Base-by-base conservation (phyloP, 1,140 invertebrate species). In the Bombyx mandarina region DNA sequence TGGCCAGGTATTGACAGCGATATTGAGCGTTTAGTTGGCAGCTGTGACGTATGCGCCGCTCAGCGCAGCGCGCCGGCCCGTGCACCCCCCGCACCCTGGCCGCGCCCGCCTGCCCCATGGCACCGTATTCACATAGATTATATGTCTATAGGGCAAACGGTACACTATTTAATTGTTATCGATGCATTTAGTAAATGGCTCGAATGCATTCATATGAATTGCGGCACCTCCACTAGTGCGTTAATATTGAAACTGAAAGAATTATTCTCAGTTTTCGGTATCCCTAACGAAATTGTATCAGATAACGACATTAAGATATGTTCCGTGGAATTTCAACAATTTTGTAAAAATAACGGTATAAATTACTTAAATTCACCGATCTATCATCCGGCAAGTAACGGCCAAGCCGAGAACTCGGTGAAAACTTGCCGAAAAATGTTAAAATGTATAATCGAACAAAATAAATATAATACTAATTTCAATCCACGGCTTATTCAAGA, bases 121-220 rank as follows among this genome's bases (percentile, higher is more conserved):
- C 51, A 67, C 18, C 63, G 71, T 10, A 45, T 71, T 1, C 71
- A 74, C 18, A 59, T 74, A 18, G 71, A 74, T 50, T 69, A 74
- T 35, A 56, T 69, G 55, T 49, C 46, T 35, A 45, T 61, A 26
- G 60, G 47, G 22, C 54, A 63, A 18, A 64, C 51, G 43, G 54
- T 49, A 26, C 26, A 35, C 26, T 62, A 58, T 43, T 18, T 66
- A 8, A 43, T 62, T 2, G 52, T 62, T 10, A 45, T 61, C 9
- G 65, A 66, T 47, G 47, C 60, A 12, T 35, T 35, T 35, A 35
- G 26, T 35, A 35, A 35, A 35, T 35, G 26, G 26, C 26, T 35
- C 1, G 26, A 35, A 4, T 35, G 26, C 26, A 4, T 35, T 35
- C 1, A 35, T 35, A 57, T 52, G 42, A 54, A 46, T 26, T 62